Evolutionary conservation across 1,140 invertebrate species (phyloP).

Genomic region (Brachystomella parvula): DNA sequence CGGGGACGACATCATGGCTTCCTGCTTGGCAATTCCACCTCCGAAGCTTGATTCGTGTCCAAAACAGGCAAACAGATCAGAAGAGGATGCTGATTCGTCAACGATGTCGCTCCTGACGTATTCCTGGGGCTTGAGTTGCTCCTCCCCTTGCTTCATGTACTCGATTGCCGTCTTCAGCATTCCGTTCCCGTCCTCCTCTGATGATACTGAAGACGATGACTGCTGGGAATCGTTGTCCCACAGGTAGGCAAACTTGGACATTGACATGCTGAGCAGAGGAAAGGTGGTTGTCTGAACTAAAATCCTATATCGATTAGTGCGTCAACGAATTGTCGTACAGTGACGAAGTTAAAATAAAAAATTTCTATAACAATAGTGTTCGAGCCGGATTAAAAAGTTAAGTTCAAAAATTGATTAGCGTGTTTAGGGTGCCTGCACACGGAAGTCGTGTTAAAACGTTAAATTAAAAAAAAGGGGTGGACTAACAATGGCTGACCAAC

Average conservation of each 20-base stretch:
- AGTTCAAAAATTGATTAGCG: too few relatives aligned
- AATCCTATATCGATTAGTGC: too few relatives aligned
- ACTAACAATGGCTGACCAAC: too few relatives aligned
- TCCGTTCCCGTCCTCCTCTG: neutral
- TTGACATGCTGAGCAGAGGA: too few relatives aligned
- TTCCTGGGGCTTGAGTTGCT: neutral
- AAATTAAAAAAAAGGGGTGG: too few relatives aligned
- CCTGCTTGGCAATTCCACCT: neutral
- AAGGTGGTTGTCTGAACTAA: too few relatives aligned
- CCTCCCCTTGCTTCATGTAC: neutral
- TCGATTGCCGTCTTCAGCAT: neutral
- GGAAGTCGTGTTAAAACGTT: too few relatives aligned
- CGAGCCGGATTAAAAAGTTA: neutral
- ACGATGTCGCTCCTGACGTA: neutral
- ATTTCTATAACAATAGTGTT: too few relatives aligned
- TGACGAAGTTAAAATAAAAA: too few relatives aligned
- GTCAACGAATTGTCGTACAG: too few relatives aligned
- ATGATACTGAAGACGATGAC: neutral
- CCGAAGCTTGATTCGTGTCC: neutral
- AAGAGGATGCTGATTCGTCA: too few relatives aligned
- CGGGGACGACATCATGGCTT: neutral
- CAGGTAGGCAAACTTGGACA: neutral
- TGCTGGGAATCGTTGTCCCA: neutral
- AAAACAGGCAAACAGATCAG: neutral
- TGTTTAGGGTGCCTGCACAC: too few relatives aligned